Evolutionary conservation across 2,797 vertebrate species (phyloP), one percentile per base, ranked within the genome.

Genomic region (Acanthiza pusilla): DNA sequence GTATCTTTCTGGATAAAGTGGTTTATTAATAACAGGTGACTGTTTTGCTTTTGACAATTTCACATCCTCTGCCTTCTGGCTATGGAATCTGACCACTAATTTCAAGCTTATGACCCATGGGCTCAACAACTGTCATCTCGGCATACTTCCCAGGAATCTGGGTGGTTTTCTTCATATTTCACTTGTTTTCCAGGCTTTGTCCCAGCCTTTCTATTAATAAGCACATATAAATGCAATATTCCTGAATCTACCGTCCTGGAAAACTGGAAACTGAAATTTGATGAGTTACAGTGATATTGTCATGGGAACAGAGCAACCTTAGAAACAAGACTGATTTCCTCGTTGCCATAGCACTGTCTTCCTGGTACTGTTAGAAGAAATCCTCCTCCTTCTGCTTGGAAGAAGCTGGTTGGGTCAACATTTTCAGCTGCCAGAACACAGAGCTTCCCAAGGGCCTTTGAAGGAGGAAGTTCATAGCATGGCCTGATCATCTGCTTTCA

Each of bases 391-490:
- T 55, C 65, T 62, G 45, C 26, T 8, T 16, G n/a, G 51, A 77
- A n/a, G 48, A 66, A 27, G 36, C 40, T 74, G 43, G 11, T n/a
- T 54, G 8, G 15, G 23, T 71, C 29, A 5, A 9, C 3, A 1
- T 70, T 89, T 87, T 57, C 67, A 63, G 11, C 32, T 54, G 14
- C 32, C 42, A 81, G 79, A 94, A 55, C 30, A 12, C 13, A 16
- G 36, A 29, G 20, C 30, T 89, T 68, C 48, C 34, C 42, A 36
- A 45, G 34, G 45, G 19, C 7, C 36, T 74, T 68, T 77, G 60
- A 42, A 70, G 61, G 36, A 38, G 19, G 16, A 80, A 53, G 23
- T 27, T 58, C 54, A n/a, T 0, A 0, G 58, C 1, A 0, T 27
- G 30, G 20, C 26, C 65, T 45, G 25, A 70, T 36, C 30, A 27